phyloP scores from a whole-genome alignment of 2,888 invertebrate species.

The Athalia circularis region DNA sequence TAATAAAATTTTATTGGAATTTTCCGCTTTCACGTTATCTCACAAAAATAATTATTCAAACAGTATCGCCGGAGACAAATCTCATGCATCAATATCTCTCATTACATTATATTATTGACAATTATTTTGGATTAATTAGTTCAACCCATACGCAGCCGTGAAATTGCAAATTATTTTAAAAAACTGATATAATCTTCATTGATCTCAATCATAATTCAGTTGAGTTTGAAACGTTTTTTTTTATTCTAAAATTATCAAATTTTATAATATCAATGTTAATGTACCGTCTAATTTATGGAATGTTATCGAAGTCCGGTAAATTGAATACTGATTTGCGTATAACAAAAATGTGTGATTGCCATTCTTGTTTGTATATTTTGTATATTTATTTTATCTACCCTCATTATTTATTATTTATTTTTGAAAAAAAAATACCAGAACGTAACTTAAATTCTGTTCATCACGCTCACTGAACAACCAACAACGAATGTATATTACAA shows the following conservation, averaged over 20 bases:
- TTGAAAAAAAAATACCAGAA: neutral
- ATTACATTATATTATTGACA: slow-evolving; percentile 1
- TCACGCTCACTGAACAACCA: slow-evolving; percentile 9
- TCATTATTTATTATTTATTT: neutral
- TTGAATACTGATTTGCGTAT: slow-evolving; percentile 2
- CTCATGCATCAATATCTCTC: neutral
- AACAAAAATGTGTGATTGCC: slow-evolving; percentile 11
- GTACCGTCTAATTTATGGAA: no score
- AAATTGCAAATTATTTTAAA: no score
- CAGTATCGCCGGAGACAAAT: neutral
- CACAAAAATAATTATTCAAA: neutral
- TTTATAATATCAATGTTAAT: no score
- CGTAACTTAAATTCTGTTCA: neutral
- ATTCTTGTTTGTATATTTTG: neutral
- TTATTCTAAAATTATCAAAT: no score
- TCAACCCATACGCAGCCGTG: neutral
- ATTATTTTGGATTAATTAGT: neutral
- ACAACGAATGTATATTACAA: neutral
- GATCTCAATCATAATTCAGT: neutral
- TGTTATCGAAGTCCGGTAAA: neutral
- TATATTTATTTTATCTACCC: slow-evolving; percentile 36
- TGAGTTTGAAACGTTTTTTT: no score
- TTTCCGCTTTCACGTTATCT: slow-evolving; percentile 29
- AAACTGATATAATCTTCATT: no score
- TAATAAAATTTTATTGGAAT: slow-evolving; percentile 18